Conservation (phyloP, 1,140 invertebrate genomes). For the Megathymus violae region DNA sequence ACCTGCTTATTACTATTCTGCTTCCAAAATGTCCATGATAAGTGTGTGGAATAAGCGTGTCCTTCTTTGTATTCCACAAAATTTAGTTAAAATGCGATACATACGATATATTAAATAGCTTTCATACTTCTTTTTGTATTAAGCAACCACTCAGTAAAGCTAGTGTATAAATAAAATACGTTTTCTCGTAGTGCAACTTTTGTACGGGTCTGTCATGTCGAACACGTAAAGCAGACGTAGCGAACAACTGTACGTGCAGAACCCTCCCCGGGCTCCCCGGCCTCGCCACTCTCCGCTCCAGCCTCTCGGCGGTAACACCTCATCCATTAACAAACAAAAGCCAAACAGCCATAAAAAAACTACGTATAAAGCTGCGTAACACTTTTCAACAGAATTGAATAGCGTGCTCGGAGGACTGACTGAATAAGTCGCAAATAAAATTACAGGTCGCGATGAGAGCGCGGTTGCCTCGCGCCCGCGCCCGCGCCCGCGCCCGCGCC, state of each 20-base stretch:
- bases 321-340: constrained; percentile 53
- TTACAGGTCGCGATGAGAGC: constrained; percentile 44
- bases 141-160: too few relatives aligned
- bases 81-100: too few relatives aligned
- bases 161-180: too few relatives aligned
- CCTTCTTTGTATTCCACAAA: too few relatives aligned
- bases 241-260: constrained; percentile 18
- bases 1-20: too few relatives aligned
- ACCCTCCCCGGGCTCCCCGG: background rate
- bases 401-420: constrained; percentile 37
- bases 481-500: background rate
- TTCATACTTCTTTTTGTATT: too few relatives aligned
- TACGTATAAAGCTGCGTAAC: constrained; percentile 45
- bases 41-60: too few relatives aligned
- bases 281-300: too few relatives aligned
- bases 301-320: constrained; percentile 38
- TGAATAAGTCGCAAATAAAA: constrained; percentile 56
- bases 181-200: too few relatives aligned
- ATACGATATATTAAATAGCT: too few relatives aligned
- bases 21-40: too few relatives aligned
- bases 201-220: constrained; percentile 6
- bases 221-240: constrained; percentile 21
- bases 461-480: constrained; percentile 6
- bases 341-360: constrained; percentile 39
- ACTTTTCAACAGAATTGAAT: constrained; percentile 45